A percentile compares a stretch with the other conserved stretches of the same genome.
These are phyloP conservation scores for Hoplodrina ambigua DNA, from an alignment of 2,888 invertebrate genomes.

Conservation along the genomic window DNA sequence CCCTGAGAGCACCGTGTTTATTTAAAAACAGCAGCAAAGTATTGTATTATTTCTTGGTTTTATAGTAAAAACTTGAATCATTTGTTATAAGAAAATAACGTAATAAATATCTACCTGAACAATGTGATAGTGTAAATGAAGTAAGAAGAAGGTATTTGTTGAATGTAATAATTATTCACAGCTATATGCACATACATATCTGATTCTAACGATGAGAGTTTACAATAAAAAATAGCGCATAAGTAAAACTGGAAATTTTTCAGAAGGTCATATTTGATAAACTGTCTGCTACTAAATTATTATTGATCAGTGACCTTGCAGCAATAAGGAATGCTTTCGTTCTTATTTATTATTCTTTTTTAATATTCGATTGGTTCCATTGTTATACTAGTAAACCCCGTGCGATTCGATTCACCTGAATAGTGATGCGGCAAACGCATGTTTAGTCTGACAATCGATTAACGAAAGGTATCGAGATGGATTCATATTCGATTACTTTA, in stretches of 20 bases:
- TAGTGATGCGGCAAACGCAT: slow-evolving; percentile 39
- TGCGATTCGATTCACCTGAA: slow-evolving; percentile 50
- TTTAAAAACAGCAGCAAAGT: slow-evolving; percentile 23
- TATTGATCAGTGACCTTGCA: slow-evolving; percentile 52
- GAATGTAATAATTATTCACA: neutral
- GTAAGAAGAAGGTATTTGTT: neutral
- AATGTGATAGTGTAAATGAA: neutral
- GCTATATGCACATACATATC: too few relatives aligned
- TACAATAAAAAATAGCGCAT: neutral
- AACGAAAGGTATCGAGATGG: slow-evolving; percentile 30
- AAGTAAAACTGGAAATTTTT: slow-evolving; percentile 15
- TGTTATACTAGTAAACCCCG: slow-evolving; percentile 38
- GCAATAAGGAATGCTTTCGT: slow-evolving; percentile 50
- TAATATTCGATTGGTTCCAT: slow-evolving; percentile 42
- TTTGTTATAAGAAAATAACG: neutral
- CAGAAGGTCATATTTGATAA: slow-evolving; percentile 15
- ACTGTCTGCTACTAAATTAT: slow-evolving; percentile 23
- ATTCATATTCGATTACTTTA: slow-evolving; percentile 34
- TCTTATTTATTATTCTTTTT: slow-evolving; percentile 49
- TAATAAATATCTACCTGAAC: neutral
- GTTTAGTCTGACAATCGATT: slow-evolving; percentile 38
- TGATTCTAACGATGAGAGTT: neutral
- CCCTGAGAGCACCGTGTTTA: slow-evolving; percentile 10
- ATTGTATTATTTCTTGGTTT: slow-evolving; percentile 3
- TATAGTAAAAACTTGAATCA: neutral